phyloP scores from a whole-genome alignment of 2,888 invertebrate genomes.

The Bedellia somnulentella region DNA sequence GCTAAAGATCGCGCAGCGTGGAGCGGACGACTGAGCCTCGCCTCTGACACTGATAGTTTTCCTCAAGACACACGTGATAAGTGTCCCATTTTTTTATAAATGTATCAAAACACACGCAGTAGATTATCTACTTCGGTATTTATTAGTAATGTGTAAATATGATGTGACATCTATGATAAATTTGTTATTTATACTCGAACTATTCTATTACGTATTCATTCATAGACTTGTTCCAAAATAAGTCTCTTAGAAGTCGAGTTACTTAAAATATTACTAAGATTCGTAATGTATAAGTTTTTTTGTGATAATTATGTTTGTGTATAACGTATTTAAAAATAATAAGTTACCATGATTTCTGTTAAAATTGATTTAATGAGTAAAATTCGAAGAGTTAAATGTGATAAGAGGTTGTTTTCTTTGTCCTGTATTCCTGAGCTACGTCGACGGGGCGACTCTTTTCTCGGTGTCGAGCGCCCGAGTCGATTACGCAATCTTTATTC shows the following conservation, averaged over 20 bases:
- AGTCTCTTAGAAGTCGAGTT: conserved; percentile 44
- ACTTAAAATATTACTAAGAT: conserved; percentile 25
- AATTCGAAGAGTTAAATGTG: conserved; percentile 41
- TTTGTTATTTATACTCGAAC: conserved; percentile 58
- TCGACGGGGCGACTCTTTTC: too few relatives aligned
- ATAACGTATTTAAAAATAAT: conserved; percentile 47
- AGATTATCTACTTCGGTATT: conserved; percentile 35
- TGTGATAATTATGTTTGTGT: conserved; percentile 48
- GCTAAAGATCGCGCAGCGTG: too few relatives aligned
- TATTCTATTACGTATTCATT: conserved; percentile 48
- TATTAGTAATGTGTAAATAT: conserved; percentile 43
- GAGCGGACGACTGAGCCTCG: conserved; percentile 8
- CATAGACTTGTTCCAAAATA: conserved; percentile 51
- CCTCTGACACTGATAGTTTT: conserved; percentile 2
- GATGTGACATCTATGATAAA: conserved; percentile 36
- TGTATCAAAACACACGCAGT: conserved; percentile 38
- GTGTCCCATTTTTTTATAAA: conserved; percentile 36
- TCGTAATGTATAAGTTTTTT: conserved; percentile 13
- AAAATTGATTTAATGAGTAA: conserved; percentile 37
- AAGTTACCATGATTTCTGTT: conserved; percentile 57
- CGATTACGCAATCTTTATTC: too few relatives aligned
- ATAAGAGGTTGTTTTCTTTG: conserved; percentile 52
- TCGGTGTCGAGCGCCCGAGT: too few relatives aligned
- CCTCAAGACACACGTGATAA: conserved; percentile 23
- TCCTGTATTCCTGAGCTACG: conserved; percentile 24